Conservation (phyloP, 2,113 vertebrate species). For the Pangasianodon hypophthalmus region DNA sequence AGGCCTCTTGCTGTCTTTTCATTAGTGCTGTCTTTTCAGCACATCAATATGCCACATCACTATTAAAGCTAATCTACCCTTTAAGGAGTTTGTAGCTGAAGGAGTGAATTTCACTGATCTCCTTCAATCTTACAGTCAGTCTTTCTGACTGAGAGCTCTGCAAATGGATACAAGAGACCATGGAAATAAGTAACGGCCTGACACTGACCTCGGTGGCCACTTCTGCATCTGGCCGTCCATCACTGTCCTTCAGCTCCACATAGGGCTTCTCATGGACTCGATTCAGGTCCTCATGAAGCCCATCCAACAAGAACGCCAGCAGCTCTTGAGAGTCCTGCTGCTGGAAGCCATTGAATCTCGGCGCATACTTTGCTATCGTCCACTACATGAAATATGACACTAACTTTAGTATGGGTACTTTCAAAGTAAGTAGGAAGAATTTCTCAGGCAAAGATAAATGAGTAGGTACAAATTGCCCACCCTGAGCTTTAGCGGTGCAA, state of each 20-base stretch:
- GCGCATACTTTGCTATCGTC: slow-evolving; percentile 99
- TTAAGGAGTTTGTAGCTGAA: not conserved
- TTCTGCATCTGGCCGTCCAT: slow-evolving; percentile 93
- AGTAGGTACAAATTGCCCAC: slow-evolving; percentile 68
- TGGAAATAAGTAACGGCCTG: not conserved
- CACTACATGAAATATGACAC: slow-evolving; percentile 74
- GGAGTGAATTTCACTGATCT: slow-evolving; percentile 14
- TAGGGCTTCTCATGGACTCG: slow-evolving; percentile 97
- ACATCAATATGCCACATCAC: slow-evolving; percentile 24
- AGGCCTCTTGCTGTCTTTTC: slow-evolving; percentile 3
- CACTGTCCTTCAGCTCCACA: slow-evolving; percentile 95
- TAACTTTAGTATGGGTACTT: not conserved
- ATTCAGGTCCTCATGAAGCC: slow-evolving; percentile 98
- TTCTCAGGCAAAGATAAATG: not conserved
- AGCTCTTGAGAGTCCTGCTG: slow-evolving; percentile 99
- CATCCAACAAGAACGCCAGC: slow-evolving; percentile 94
- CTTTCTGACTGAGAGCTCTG: not conserved
- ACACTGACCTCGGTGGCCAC: slow-evolving; percentile 91
- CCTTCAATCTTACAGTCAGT: not conserved
- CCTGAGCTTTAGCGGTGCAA: slow-evolving; percentile 93
- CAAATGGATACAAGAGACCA: not conserved
- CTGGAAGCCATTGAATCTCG: slow-evolving; percentile 97
- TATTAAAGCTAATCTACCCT: slow-evolving; percentile 28
- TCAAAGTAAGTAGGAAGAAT: not conserved
- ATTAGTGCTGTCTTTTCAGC: no score